Conservation (phyloP, 2,797 vertebrate species). For the Odontamblyopus lacepedii region DNA sequence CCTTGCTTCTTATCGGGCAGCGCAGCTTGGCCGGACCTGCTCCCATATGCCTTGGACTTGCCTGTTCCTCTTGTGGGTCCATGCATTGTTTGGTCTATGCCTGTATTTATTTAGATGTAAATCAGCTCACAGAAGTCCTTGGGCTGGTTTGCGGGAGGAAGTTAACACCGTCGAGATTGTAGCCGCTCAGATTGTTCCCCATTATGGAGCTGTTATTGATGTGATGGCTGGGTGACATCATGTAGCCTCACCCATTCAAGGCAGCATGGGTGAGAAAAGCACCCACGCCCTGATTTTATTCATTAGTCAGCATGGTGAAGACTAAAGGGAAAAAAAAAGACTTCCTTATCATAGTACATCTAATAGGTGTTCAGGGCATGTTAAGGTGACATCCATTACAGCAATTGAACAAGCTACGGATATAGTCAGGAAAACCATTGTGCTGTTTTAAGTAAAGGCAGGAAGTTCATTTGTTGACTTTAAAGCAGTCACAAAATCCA, state of each 20-base stretch:
- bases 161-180: conserved; percentile 78
- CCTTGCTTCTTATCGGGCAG: conserved; percentile 83
- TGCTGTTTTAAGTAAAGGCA: conserved; percentile 16
- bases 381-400: neutral
- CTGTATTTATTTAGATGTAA: conserved; percentile 94
- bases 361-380: conserved; percentile 34
- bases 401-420: neutral
- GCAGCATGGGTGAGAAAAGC: conserved; percentile 62
- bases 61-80: conserved; percentile 80
- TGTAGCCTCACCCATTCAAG: conserved; percentile 55
- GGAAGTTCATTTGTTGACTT: conserved; percentile 11
- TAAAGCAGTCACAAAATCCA: neutral
- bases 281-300: conserved; percentile 42
- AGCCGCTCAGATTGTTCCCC: conserved; percentile 77
- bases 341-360: conserved; percentile 27
- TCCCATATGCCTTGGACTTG: conserved; percentile 77
- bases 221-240: conserved; percentile 72
- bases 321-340: conserved; percentile 13
- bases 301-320: conserved; percentile 60
- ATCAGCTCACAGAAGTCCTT: conserved; percentile 88
- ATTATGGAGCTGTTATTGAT: conserved; percentile 67
- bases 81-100: conserved; percentile 89
- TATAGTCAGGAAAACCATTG: conserved; percentile 7
- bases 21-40: conserved; percentile 84
- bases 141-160: conserved; percentile 82